phyloP scores from a whole-genome alignment of 2,797 vertebrate genomes.

The Scyliorhinus canicula region DNA sequence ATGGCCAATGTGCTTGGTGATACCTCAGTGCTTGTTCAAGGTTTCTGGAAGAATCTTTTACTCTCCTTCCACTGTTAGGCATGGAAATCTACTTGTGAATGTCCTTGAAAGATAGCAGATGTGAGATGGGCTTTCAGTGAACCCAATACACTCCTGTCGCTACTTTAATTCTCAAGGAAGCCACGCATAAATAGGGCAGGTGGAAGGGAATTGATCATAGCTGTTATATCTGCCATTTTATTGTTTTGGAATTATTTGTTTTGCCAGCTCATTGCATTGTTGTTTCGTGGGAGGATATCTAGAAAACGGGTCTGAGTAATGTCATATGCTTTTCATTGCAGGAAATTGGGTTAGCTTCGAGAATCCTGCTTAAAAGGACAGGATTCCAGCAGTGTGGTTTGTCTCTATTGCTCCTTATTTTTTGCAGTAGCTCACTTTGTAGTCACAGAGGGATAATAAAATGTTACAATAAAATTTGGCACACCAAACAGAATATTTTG shows the following conservation, averaged over 20 bases:
- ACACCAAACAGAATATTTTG: background rate
- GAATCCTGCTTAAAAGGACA: background rate
- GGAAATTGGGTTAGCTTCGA: constrained; percentile 10
- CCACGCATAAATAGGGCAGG: constrained; percentile 42
- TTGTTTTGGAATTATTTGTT: constrained; percentile 44
- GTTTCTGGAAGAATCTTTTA: background rate
- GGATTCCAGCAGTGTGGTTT: background rate
- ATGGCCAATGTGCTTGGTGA: background rate
- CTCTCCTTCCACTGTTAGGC: background rate
- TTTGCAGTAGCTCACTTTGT: background rate
- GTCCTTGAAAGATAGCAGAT: too few species aligned
- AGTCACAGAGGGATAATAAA: constrained; percentile 28
- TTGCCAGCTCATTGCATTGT: constrained; percentile 40
- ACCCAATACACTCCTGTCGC: background rate
- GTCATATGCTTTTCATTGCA: constrained; percentile 39
- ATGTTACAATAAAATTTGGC: constrained; percentile 27
- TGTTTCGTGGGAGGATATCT: constrained; percentile 41
- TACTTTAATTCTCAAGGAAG: constrained; percentile 40
- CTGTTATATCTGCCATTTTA: constrained; percentile 42
- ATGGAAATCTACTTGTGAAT: background rate
- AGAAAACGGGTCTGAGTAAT: constrained; percentile 45
- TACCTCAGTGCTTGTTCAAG: background rate
- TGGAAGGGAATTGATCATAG: constrained; percentile 40
- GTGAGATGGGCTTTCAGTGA: background rate
- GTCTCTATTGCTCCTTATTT: background rate